These are phyloP conservation scores for Tenualosa thibaudeaui DNA, from an alignment of 2,797 vertebrate genomes.

Conservation along the genomic window DNA sequence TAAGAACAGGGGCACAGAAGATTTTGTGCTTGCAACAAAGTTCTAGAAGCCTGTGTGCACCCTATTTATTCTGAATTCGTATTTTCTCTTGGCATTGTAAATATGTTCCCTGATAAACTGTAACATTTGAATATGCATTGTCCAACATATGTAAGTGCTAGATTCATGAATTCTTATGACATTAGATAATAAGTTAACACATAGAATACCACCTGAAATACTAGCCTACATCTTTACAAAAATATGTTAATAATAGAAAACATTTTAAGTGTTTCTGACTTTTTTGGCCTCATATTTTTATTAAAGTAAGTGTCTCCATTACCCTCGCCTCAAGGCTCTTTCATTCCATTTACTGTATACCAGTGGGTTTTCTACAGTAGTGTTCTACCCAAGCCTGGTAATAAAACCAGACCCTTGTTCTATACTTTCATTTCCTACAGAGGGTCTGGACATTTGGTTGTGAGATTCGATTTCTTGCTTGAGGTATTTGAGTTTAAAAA, in stretches of 20 bases:
- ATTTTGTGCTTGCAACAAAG: slow-evolving; percentile 48
- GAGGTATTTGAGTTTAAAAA: too few relatives aligned
- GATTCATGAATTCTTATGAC: not conserved
- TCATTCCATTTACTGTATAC: not conserved
- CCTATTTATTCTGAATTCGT: not conserved
- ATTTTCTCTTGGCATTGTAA: not conserved
- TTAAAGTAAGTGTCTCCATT: slow-evolving; percentile 15
- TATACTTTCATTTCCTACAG: too few relatives aligned
- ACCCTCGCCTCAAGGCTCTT: not conserved
- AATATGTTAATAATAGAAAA: not conserved
- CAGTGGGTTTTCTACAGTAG: too few relatives aligned
- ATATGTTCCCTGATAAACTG: not conserved
- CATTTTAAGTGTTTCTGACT: not conserved
- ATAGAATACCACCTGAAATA: not conserved
- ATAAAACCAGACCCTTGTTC: too few relatives aligned
- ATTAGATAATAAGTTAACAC: not conserved
- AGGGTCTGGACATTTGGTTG: too few relatives aligned
- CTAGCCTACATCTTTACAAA: not conserved
- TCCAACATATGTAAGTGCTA: not conserved
- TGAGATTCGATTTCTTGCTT: too few relatives aligned
- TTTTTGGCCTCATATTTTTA: not conserved
- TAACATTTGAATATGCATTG: not conserved
- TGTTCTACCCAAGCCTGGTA: too few relatives aligned
- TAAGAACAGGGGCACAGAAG: slow-evolving; percentile 49
- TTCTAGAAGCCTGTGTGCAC: slow-evolving; percentile 30